Evolutionary conservation across 2,888 invertebrate species (phyloP).

Genomic region (Macaria notata): DNA sequence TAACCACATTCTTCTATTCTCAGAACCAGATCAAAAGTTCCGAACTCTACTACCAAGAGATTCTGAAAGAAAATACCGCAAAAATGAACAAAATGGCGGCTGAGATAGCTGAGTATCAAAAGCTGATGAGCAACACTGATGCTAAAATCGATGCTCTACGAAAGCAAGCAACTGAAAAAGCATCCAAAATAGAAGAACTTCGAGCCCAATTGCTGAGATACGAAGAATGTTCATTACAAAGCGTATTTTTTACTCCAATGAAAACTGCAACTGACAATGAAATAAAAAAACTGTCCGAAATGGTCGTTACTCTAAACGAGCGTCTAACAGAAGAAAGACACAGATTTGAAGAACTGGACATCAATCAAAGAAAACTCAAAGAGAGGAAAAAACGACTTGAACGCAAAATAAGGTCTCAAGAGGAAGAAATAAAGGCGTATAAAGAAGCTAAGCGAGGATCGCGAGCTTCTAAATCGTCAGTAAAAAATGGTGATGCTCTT

Average conservation of each 20-base stretch:
- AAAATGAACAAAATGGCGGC: slow-evolving; percentile 74
- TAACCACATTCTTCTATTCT: slow-evolving; percentile 32
- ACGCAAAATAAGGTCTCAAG: slow-evolving; percentile 49
- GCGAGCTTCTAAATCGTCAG: slow-evolving; percentile 50
- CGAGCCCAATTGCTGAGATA: slow-evolving; percentile 69
- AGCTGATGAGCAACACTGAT: slow-evolving; percentile 71
- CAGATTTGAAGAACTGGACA: slow-evolving; percentile 82
- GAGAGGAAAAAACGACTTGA: slow-evolving; percentile 73
- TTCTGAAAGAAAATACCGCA: slow-evolving; percentile 69
- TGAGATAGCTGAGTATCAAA: slow-evolving; percentile 66
- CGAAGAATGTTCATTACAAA: slow-evolving; percentile 74
- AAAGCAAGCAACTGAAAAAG: slow-evolving; percentile 71
- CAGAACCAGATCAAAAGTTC: slow-evolving; percentile 76
- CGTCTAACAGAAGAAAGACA: slow-evolving; percentile 83
- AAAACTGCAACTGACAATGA: slow-evolving; percentile 84
- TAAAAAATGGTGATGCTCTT: slow-evolving; percentile 41
- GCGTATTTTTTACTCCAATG: slow-evolving; percentile 76
- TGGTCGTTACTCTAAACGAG: slow-evolving; percentile 80
- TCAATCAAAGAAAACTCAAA: slow-evolving; percentile 77
- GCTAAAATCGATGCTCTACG: slow-evolving; percentile 75
- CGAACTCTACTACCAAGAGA: slow-evolving; percentile 73
- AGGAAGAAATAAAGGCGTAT: slow-evolving; percentile 52
- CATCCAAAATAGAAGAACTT: slow-evolving; percentile 71
- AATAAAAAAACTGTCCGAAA: slow-evolving; percentile 81
- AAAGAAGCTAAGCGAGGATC: slow-evolving; percentile 59